Conservation (phyloP, 2,888 invertebrate species). For the Lypha dubia region DNA sequence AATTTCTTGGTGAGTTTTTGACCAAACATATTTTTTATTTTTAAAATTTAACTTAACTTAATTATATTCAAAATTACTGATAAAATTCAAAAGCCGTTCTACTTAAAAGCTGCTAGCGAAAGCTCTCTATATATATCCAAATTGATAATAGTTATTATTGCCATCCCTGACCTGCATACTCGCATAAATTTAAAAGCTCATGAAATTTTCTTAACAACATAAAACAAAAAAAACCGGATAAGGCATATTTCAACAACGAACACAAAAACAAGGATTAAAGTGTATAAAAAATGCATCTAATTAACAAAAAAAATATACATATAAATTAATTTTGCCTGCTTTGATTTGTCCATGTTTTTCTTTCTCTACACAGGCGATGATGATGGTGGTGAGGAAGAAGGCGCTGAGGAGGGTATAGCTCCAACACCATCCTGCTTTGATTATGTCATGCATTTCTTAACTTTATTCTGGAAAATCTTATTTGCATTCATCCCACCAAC, state of each 20-base stretch:
- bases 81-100: too few relatives aligned
- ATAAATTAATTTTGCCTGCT: constrained; percentile 26
- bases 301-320: constrained; percentile 20
- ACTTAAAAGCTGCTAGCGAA: too few relatives aligned
- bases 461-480: constrained; percentile 98
- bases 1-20: too few relatives aligned
- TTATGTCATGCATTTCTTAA: constrained; percentile 97
- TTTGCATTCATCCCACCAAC: constrained; percentile 99
- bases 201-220: not conserved
- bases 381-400: constrained; percentile 85
- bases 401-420: constrained; percentile 85
- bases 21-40: too few relatives aligned
- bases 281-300: constrained; percentile 18
- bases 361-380: constrained; percentile 70
- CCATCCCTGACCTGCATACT: not conserved
- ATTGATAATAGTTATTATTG: too few relatives aligned
- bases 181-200: not conserved
- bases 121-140: too few relatives aligned
- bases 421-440: constrained; percentile 93
- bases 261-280: not conserved
- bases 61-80: too few relatives aligned
- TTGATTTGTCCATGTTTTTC: not conserved
- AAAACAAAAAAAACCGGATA: not conserved
- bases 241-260: constrained; percentile 26
- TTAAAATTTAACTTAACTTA: too few relatives aligned